Base-by-base conservation (phyloP, 2,888 invertebrate genomes). In the Polymixis flavicincta region DNA sequence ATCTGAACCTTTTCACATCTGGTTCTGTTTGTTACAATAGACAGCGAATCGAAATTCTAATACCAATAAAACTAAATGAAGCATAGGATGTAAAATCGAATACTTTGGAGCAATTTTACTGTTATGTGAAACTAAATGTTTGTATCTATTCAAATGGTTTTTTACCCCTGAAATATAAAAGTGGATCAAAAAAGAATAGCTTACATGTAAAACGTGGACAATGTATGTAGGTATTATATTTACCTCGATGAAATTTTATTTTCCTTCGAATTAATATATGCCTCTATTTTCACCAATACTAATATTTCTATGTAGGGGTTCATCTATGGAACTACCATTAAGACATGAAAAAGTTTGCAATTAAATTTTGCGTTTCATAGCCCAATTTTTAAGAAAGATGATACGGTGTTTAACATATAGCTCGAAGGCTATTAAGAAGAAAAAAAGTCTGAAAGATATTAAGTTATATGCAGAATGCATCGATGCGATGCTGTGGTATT, bases 21-120 rank as follows among this genome's bases (percentile, higher is more conserved):
- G 76, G 65, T 61, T 52, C 71, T 71, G 65, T 82, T 75, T 70
- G 74, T 69, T 65, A n/a, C 70, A n/a, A 77, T 74, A 71, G 68
- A 65, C 48, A 61, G 60, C 22, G 61, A 83, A 77, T 77, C 64
- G 74, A 69, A 74, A 76, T 77, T 48, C 60, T 78, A 76, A 77
- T 81, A 79, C 65, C 57, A 70, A 81, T 84, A 72, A 86, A 83
- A 78, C 52, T 77, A 72, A 83, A 86, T 78, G 76, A 72, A 65
- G 78, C 74, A 57, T 71, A 61, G 28, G 81, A 65, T 65, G 60
- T 79, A 77, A 72, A 79, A 71, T 65, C 61, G 66, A 74, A 74
- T 55, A 50, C 68, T 78, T 74, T 63, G 52, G 45, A 68, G 50
- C 28, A 25, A 85, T 74, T 7, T 48, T 37, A 72, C n/a, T 54